phyloP scores from a whole-genome alignment of 2,797 vertebrate genomes.

The Gymnodraco acuticeps region DNA sequence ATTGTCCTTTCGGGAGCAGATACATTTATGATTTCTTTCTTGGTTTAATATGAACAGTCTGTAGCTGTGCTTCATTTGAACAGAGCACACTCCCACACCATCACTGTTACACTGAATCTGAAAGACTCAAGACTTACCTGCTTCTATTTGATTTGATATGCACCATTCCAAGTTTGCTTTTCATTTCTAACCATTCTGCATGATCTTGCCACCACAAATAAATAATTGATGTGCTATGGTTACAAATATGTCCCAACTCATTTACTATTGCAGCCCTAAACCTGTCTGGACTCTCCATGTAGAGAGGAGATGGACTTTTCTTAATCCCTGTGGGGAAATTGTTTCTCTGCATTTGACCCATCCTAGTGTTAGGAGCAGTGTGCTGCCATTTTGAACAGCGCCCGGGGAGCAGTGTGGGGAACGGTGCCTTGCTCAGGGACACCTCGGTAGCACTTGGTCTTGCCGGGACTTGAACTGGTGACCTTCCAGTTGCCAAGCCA shows the following conservation, averaged over 20 bases:
- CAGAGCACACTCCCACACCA: conserved; percentile 33
- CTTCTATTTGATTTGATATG: conserved; percentile 33
- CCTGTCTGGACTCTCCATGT: too few relatives aligned
- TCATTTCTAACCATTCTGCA: conserved; percentile 63
- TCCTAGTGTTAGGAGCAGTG: too few relatives aligned
- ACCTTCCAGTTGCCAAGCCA: too few relatives aligned
- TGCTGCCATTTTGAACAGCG: too few relatives aligned
- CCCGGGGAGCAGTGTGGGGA: too few relatives aligned
- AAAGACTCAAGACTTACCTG: conserved; percentile 20
- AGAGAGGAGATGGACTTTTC: too few relatives aligned
- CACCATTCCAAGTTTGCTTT: conserved; percentile 54
- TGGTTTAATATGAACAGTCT: conserved; percentile 59
- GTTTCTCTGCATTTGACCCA: too few relatives aligned
- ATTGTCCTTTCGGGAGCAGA: conserved; percentile 44
- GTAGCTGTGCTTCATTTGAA: conserved; percentile 63
- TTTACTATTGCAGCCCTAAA: background rate
- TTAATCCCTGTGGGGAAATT: too few relatives aligned
- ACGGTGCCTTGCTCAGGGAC: too few relatives aligned
- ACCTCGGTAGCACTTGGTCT: too few relatives aligned
- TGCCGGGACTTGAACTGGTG: too few relatives aligned
- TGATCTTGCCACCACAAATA: conserved; percentile 79
- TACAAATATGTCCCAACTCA: background rate
- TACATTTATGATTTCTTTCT: conserved; percentile 64
- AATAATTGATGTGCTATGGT: conserved; percentile 67
- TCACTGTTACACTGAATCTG: conserved; percentile 21